Evolutionary conservation across 2,797 vertebrate species (phyloP).

Genomic region (Argentina silus): DNA sequence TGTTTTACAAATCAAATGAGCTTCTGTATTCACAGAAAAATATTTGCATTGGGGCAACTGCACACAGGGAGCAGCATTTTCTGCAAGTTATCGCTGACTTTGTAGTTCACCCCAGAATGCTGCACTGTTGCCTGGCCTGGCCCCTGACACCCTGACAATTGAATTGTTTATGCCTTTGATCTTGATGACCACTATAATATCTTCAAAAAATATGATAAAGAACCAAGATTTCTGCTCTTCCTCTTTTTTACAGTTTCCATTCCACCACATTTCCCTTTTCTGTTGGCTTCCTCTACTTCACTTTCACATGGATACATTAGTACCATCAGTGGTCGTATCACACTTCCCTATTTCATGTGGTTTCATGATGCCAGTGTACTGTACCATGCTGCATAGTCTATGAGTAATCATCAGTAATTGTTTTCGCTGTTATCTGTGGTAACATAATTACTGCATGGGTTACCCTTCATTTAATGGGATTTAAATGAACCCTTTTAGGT

Average conservation of each 20-base stretch:
- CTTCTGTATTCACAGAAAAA: conserved; percentile 26
- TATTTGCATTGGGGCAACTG: conserved; percentile 58
- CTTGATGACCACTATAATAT: background rate
- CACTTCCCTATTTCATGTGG: background rate
- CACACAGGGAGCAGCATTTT: conserved; percentile 12
- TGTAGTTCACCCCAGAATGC: background rate
- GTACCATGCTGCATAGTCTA: background rate
- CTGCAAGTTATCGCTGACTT: background rate
- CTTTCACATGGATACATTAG: background rate
- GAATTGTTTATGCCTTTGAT: background rate
- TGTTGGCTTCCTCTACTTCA: background rate
- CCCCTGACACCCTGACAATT: background rate
- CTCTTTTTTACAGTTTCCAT: background rate
- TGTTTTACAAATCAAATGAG: conserved; percentile 68
- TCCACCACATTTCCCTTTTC: background rate
- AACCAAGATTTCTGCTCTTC: background rate
- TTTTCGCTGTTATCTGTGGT: too few species aligned
- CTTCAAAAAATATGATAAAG: background rate
- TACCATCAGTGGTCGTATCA: background rate
- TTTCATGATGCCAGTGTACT: background rate
- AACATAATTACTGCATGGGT: too few species aligned
- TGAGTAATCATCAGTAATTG: background rate
- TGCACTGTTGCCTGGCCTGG: background rate
- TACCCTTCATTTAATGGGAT: too few species aligned
- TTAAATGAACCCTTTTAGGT: too few species aligned